Evolutionary conservation across 2,113 vertebrate species (phyloP), one percentile per base, ranked within the genome.

Genomic region (Cottus gobio): DNA sequence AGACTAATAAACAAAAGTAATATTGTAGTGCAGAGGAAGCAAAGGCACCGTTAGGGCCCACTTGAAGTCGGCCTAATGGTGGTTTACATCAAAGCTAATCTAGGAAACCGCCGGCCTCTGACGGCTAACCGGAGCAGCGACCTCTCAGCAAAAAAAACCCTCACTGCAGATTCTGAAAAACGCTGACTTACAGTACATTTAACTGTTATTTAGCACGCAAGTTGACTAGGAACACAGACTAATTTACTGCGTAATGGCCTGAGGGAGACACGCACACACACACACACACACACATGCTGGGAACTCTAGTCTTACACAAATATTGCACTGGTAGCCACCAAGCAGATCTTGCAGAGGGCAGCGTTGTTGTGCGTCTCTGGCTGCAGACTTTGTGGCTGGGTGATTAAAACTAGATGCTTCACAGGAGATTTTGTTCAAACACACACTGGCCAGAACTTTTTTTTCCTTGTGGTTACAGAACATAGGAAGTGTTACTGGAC

Each of bases 71-170:
- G 75, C 44, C 30, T 46, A 75, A 80, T 31, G 16, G 82, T 1
- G 36, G 65, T 80, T 85, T 75, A 80, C 65, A 60, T 85, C 85
- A 79, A 54, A 77, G 52, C 71, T 85, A 80, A 86, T 83, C 62
- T 72, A 1, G 20, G 39, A 79, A 81, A 87, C 68, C 77, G 71
- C 67, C 24, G 0, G 48, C 56, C 31, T 72, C 39, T 61, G 74
- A 79, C 85, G 87, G 75, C 66, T 30, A 73, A 77, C 50, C 63
- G 5, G 28, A 76, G 72, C 54, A 12, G 24, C 11, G 30, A 64
- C 65, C 66, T 72, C 72, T 87, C 77, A 83, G 85, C 68, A 81
- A 20, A 75, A 81, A 20, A 75, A 80, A 46, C 22, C 12, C 13
- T 66, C 7, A 10, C 67, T 71, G 80, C 75, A 24, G 63, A 84